Evolutionary conservation across 2,888 invertebrate species (phyloP).

Genomic region (Phengaris arion): DNA sequence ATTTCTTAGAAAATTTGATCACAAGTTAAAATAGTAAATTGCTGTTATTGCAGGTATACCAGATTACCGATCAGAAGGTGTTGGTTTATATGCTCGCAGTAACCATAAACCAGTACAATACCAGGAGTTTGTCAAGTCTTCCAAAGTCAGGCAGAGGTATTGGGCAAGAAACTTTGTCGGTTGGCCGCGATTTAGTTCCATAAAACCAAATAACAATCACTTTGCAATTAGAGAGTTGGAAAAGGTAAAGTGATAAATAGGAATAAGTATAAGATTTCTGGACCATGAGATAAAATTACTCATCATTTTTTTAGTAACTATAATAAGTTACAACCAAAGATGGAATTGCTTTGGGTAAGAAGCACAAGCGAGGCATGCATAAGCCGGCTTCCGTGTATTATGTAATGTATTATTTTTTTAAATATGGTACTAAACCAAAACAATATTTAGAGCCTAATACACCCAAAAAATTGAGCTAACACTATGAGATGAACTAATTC

Average conservation of each 20-base stretch:
- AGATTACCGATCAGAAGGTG: constrained; percentile 95
- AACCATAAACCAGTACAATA: constrained; percentile 92
- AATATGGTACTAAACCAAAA: too few species aligned
- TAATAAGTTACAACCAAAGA: not conserved
- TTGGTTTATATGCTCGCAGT: constrained; percentile 93
- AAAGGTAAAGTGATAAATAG: constrained; percentile 55
- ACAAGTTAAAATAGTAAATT: not conserved
- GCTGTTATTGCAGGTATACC: constrained; percentile 85
- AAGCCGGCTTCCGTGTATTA: too few species aligned
- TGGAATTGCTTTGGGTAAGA: not conserved
- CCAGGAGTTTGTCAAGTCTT: constrained; percentile 88
- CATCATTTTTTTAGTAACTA: not conserved
- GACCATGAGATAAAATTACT: not conserved
- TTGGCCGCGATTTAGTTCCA: constrained; percentile 91
- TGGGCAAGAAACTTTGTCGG: constrained; percentile 98
- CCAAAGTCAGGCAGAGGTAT: constrained; percentile 86
- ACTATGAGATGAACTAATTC: too few species aligned
- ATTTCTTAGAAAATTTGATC: constrained; percentile 2
- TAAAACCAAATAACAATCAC: constrained; percentile 90
- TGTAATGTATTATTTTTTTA: too few species aligned
- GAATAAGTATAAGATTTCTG: not conserved
- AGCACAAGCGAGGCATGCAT: too few species aligned
- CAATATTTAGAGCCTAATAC: too few species aligned
- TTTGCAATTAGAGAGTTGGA: constrained; percentile 86
- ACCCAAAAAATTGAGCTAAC: too few species aligned